phyloP scores from a whole-genome alignment of 2,113 vertebrate genomes.

The Atlantisia rogersi region DNA sequence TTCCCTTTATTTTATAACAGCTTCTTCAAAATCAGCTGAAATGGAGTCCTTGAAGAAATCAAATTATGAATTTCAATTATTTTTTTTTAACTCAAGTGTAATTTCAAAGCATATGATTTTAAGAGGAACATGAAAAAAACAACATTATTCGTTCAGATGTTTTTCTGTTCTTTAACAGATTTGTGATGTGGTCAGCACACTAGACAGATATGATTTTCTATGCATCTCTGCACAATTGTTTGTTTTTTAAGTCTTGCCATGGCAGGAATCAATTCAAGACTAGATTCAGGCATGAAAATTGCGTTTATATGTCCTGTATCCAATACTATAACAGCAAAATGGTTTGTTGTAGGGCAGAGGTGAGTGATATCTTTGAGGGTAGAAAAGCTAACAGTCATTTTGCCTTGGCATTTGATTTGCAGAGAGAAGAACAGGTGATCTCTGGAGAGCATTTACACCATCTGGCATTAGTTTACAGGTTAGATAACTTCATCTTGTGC shows the following conservation, averaged over 20 bases:
- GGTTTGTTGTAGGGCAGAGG: not conserved
- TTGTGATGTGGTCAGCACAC: not conserved
- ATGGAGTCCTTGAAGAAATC: not conserved
- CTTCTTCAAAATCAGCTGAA: not conserved
- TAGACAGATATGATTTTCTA: not conserved
- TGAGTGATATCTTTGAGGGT: not conserved
- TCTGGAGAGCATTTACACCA: not conserved
- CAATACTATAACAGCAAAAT: not conserved
- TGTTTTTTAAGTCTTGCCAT: not conserved
- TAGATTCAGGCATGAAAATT: not conserved
- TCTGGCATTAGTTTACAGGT: not conserved
- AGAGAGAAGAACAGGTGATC: not conserved
- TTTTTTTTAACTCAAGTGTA: not conserved
- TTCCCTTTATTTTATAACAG: not conserved
- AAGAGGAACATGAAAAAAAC: not conserved
- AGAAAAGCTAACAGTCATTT: not conserved
- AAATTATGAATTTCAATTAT: not conserved
- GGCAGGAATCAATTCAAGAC: not conserved
- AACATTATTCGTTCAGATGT: slow-evolving; percentile 11
- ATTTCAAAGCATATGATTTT: not conserved
- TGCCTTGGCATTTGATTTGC: not conserved
- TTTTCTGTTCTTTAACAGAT: not conserved
- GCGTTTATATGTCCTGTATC: not conserved
- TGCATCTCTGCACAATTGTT: not conserved
- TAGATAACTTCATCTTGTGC: not conserved